Base-by-base conservation (phyloP, 1,140 invertebrate species). In the Patella vulgata region DNA sequence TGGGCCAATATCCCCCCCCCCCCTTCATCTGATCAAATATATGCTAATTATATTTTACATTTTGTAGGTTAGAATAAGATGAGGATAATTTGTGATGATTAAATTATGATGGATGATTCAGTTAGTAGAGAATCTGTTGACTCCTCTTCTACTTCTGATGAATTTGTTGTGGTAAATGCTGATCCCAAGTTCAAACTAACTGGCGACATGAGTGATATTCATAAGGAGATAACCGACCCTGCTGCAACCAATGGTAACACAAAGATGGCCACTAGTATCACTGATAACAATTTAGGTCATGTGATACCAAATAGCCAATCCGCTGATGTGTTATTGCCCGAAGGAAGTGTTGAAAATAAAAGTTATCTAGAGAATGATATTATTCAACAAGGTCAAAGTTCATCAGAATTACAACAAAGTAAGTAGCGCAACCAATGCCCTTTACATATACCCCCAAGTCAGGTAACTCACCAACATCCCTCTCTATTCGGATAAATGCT, bases 51-150 rank as follows among this genome's bases (percentile, higher is more conserved):
- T n/a, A n/a, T n/a, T n/a, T n/a, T n/a, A n/a, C n/a, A n/a, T n/a
- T n/a, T n/a, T n/a, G n/a, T n/a, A n/a, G n/a, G n/a, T n/a, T n/a
- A n/a, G 14, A 17, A 59, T 17, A 33, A 14, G 8, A 6, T 23
- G 17, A 14, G 11, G 9, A 5, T 12, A 42, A 6, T 30, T 21
- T 51, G n/a, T 48, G 21, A 25, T 25, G 17, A 19, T 25, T 21
- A 25, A n/a, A 14, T 52, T 61, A 67, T 56, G 36, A 83, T 81
- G 90, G 59, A 96, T 86, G 39, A 97, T 88, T 80, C 90, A 94
- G 78, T 94, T 89, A 14, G 94, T 95, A 25, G 90, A 83, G 9
- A 94, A 90, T 93, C 91, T 60, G 89, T 90, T 82, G 92, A 93
- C 86, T 93, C 92, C 65, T 77, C 90, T 77, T 89, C 90, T 52